Percentiles rank a stretch among this genome's conserved stretches.
Evolutionary conservation across 2,113 vertebrate genomes (phyloP).

Genomic region (Tapirus terrestris): DNA sequence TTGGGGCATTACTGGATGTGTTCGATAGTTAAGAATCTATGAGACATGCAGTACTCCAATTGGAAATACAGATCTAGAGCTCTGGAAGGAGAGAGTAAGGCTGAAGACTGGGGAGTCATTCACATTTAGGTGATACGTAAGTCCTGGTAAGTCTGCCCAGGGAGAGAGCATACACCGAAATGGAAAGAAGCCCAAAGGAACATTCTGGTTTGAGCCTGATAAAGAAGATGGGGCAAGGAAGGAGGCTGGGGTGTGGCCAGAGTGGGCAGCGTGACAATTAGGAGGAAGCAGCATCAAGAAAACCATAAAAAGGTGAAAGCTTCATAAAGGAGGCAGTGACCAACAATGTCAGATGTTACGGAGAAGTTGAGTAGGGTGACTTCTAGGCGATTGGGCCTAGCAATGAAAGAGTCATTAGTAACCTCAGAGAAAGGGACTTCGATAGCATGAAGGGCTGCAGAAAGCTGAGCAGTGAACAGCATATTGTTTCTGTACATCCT

Average conservation of each 20-base stretch:
- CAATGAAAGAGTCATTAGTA: slow-evolving; percentile 23
- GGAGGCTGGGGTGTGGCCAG: neutral
- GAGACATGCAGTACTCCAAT: neutral
- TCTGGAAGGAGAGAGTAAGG: neutral
- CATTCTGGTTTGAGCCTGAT: neutral
- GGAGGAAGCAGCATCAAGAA: neutral
- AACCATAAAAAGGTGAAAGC: neutral
- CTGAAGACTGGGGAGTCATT: neutral
- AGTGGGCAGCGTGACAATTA: neutral
- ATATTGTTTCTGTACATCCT: neutral
- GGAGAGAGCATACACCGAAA: neutral
- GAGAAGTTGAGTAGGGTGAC: neutral
- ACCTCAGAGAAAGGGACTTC: neutral
- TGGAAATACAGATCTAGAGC: neutral
- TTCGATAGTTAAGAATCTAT: neutral
- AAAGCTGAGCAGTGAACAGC: neutral
- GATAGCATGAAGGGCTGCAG: neutral
- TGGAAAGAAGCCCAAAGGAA: neutral
- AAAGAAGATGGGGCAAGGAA: neutral
- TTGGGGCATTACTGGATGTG: neutral
- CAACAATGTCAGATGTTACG: neutral
- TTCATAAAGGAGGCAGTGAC: neutral
- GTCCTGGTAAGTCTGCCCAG: neutral
- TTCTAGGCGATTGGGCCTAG: neutral
- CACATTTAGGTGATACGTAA: neutral